These are phyloP conservation scores for Chamaedrilus cognettii DNA, from an alignment of 2,888 invertebrate species.

Conservation along the genomic window DNA sequence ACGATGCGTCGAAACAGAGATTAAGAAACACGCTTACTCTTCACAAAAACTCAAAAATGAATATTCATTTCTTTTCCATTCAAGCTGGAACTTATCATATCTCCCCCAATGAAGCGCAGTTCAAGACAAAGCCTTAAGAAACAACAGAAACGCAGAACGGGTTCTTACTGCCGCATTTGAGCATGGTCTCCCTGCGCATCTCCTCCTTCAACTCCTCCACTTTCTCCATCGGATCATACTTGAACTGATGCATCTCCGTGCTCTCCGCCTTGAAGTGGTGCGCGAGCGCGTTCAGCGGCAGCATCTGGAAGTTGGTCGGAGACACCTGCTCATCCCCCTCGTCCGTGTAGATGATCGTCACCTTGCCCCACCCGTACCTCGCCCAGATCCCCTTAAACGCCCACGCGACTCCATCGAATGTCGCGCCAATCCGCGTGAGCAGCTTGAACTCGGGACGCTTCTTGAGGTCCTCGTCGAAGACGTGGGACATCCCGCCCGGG, in stretches of 20 bases:
- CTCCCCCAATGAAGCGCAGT: no score
- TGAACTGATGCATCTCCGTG: slow-evolving; percentile 15
- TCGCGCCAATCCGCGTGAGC: slow-evolving; percentile 64
- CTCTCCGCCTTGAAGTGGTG: slow-evolving; percentile 16
- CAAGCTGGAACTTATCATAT: no score
- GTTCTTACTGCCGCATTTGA: no score
- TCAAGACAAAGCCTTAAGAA: no score
- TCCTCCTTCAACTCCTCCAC: slow-evolving; percentile 11
- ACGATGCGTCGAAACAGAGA: no score
- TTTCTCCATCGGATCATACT: slow-evolving; percentile 15
- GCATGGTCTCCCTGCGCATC: no score
- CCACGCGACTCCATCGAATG: slow-evolving; percentile 31
- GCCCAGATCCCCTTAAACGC: slow-evolving; percentile 13
- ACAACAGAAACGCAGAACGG: no score
- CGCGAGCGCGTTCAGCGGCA: slow-evolving; percentile 32
- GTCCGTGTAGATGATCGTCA: slow-evolving; percentile 22
- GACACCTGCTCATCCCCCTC: slow-evolving; percentile 19
- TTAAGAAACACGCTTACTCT: no score
- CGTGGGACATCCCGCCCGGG: slow-evolving; percentile 53
- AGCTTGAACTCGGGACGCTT: slow-evolving; percentile 64
- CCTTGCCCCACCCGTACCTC: slow-evolving; percentile 17
- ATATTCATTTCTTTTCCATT: no score
- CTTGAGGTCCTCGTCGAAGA: slow-evolving; percentile 45
- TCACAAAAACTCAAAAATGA: no score
- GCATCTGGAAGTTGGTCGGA: slow-evolving; percentile 29